Percentiles rank a stretch among this genome's conserved stretches.
These are phyloP conservation scores for Amiota communis DNA, from an alignment of 2,888 invertebrate species.

Conservation along the genomic window DNA sequence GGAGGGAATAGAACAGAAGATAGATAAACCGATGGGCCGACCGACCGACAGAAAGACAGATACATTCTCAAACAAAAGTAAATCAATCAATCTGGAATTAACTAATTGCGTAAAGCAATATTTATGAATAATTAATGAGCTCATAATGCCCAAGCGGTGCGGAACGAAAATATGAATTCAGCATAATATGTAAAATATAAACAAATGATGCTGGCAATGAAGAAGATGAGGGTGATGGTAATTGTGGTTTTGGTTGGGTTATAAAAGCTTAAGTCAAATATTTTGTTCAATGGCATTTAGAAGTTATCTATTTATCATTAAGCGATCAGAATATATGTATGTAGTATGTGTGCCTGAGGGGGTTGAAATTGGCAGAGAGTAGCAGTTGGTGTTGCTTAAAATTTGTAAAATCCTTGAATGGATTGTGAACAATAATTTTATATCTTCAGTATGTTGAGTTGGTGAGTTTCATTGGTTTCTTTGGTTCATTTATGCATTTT, in stretches of 20 bases:
- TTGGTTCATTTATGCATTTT: constrained; percentile 22
- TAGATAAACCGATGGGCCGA: not conserved
- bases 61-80: constrained; percentile 52
- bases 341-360: no score
- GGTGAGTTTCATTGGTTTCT: not conserved
- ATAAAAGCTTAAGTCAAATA: not conserved
- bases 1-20: no score
- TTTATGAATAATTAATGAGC: constrained; percentile 70
- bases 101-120: constrained; percentile 68
- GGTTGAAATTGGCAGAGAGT: not conserved
- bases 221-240: no score
- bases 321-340: constrained; percentile 39
- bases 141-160: constrained; percentile 48
- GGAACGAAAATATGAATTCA: constrained; percentile 17
- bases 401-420: not conserved
- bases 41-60: constrained; percentile 22
- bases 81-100: constrained; percentile 66
- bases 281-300: constrained; percentile 27
- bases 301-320: constrained; percentile 52
- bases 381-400: constrained; percentile 3
- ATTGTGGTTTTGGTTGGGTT: not conserved
- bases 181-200: not conserved
- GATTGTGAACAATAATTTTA: no score
- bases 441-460: no score
- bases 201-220: no score